Conservation (phyloP, 2,888 invertebrate species). For the Drosophila cracens region DNA sequence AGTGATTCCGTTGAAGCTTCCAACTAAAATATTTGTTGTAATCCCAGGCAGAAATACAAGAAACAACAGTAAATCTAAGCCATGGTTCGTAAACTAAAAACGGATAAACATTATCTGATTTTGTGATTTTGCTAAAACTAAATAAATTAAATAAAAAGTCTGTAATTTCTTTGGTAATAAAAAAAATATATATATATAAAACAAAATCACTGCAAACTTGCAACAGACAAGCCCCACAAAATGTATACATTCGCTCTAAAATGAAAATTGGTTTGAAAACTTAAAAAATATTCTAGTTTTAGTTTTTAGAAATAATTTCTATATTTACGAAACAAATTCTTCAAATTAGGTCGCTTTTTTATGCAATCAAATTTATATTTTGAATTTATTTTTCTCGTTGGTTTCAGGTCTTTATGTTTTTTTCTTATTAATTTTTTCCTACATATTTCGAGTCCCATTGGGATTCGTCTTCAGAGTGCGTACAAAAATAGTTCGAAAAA, state of each 20-base stretch:
- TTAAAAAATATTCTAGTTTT: background rate
- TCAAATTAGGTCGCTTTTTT: background rate
- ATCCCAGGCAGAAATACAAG: background rate
- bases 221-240: no score
- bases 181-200: no score
- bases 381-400: background rate
- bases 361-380: background rate
- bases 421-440: background rate
- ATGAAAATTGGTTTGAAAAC: background rate
- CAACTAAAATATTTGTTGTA: background rate
- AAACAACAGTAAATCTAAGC: background rate
- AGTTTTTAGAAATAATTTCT: background rate
- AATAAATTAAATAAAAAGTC: background rate
- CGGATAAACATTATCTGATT: fast-evolving
- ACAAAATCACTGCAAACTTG: no score
- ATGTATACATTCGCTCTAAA: no score
- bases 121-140: background rate
- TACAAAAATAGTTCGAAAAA: background rate
- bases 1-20: background rate
- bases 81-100: background rate
- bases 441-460: background rate
- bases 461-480: background rate
- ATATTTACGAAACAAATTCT: background rate
- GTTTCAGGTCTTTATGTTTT: background rate
- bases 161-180: no score